Conservation (phyloP, 2,888 invertebrate genomes). For the Dynastes hyllus region DNA sequence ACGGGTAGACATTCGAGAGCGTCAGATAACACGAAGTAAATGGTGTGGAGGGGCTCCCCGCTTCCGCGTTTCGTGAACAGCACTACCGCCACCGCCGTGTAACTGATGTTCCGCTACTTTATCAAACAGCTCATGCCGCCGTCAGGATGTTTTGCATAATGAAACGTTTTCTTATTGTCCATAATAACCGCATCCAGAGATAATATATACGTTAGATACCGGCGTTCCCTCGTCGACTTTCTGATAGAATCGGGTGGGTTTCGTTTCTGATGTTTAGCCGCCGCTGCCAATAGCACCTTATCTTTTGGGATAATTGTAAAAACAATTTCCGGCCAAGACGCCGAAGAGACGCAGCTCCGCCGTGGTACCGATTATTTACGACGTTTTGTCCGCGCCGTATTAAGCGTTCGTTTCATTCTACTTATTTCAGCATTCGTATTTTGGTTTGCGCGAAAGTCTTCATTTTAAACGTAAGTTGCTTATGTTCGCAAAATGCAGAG, state of each 20-base stretch:
- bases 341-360: background rate
- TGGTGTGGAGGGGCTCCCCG: conserved; percentile 2
- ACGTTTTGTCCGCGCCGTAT: background rate
- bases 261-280: conserved; percentile 12
- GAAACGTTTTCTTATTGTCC: conserved; percentile 40
- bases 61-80: conserved; percentile 6
- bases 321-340: conserved; percentile 39
- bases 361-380: conserved; percentile 6
- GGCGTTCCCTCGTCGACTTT: background rate
- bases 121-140: conserved; percentile 23
- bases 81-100: conserved; percentile 1
- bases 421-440: conserved; percentile 17
- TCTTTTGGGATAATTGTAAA: conserved; percentile 38
- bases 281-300: conserved; percentile 21
- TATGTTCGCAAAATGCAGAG: background rate
- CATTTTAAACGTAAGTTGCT: conserved; percentile 28
- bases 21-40: conserved; percentile 27
- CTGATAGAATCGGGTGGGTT: conserved; percentile 1
- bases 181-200: conserved; percentile 30
- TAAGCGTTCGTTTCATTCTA: conserved; percentile 6
- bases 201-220: conserved; percentile 20
- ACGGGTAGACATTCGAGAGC: conserved; percentile 19
- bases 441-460: conserved; percentile 31
- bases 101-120: conserved; percentile 36
- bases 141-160: conserved; percentile 32